A percentile compares a stretch with the other conserved stretches of the same genome.
Conservation (phyloP, 2,113 vertebrate genomes). For the Chlorodrepanis virens region DNA sequence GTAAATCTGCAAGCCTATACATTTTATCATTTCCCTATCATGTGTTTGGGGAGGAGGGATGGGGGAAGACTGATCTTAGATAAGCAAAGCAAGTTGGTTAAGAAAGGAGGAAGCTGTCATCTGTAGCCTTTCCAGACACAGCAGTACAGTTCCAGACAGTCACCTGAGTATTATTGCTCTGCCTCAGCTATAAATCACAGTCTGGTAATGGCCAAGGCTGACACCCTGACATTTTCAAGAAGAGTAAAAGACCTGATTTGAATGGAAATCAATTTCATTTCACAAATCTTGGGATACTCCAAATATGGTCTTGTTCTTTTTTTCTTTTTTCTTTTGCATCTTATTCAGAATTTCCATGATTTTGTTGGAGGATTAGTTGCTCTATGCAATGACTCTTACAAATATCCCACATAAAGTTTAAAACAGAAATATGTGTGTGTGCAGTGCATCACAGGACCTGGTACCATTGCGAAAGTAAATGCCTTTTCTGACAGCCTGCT, state of each 20-base stretch:
- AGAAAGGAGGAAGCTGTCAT: conserved; percentile 60
- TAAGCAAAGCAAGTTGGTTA: conserved; percentile 47
- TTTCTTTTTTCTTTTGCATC: conserved; percentile 20
- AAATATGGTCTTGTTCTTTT: not conserved
- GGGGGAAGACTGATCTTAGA: conserved; percentile 16
- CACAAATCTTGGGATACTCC: conserved; percentile 55
- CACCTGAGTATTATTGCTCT: conserved; percentile 80
- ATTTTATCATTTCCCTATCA: conserved; percentile 61
- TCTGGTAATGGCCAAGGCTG: conserved; percentile 68
- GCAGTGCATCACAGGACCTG: not conserved
- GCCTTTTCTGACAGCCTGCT: not conserved
- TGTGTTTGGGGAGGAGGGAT: not conserved
- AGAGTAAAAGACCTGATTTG: conserved; percentile 75
- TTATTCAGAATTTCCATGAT: conserved; percentile 30
- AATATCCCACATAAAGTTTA: not conserved
- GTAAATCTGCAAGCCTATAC: conserved; percentile 45
- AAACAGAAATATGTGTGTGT: not conserved
- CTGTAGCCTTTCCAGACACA: conserved; percentile 79
- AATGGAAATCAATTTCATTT: conserved; percentile 80
- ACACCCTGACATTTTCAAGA: conserved; percentile 78
- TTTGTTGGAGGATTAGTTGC: conserved; percentile 20
- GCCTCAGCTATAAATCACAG: conserved; percentile 75
- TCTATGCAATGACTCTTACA: not conserved
- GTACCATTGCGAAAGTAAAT: not conserved
- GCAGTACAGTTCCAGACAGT: conserved; percentile 81